Conservation (phyloP, 2,797 vertebrate genomes). For the Cryptoprocta ferox region DNA sequence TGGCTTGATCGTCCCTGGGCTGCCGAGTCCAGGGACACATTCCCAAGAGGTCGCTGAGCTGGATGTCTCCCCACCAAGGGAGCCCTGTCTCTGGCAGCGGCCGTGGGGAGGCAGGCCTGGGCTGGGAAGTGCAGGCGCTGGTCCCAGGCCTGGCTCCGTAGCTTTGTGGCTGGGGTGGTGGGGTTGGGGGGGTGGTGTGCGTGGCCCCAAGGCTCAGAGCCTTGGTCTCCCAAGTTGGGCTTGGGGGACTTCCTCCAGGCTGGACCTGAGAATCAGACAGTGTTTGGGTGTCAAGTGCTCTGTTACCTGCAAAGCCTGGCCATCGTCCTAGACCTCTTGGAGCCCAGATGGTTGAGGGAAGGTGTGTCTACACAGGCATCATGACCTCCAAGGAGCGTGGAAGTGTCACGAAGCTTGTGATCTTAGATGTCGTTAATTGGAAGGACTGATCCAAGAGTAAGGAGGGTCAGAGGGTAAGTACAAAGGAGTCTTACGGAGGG, state of each 20-base stretch:
- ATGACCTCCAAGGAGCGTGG: background rate
- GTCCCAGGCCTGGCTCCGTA: no score
- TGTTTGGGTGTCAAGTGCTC: background rate
- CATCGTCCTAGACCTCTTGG: background rate
- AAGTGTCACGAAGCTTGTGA: background rate
- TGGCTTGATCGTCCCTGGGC: background rate
- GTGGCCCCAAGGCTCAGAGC: background rate
- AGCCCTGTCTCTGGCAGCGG: background rate
- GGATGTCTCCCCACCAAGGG: rapidly evolving
- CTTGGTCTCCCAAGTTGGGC: background rate
- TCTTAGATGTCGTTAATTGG: no score
- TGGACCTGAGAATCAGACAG: background rate
- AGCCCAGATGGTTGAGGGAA: background rate
- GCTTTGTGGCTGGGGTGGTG: no score
- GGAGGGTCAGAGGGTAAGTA: background rate
- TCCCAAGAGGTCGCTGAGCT: background rate
- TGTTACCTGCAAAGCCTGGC: background rate
- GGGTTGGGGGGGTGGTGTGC: background rate
- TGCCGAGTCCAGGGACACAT: background rate
- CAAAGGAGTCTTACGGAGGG: background rate
- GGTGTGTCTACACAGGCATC: background rate
- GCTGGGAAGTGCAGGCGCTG: background rate
- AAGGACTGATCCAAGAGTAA: background rate
- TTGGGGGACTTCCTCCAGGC: background rate
- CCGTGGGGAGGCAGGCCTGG: background rate